These are phyloP conservation scores for Agriopis marginaria DNA, from an alignment of 2,888 invertebrate genomes.

Conservation along the genomic window DNA sequence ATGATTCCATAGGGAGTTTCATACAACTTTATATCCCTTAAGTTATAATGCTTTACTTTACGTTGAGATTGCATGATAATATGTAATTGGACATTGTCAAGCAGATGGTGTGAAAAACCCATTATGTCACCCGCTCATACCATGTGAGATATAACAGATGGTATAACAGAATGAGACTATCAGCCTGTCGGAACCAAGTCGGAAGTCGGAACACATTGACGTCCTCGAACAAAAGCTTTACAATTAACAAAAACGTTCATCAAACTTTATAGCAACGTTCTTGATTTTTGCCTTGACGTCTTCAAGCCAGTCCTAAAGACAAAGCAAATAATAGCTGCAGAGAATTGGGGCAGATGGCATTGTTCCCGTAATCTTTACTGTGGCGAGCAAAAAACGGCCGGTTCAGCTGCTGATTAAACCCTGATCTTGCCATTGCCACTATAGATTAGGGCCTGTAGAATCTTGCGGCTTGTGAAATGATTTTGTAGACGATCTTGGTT, in stretches of 20 bases:
- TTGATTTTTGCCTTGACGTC: constrained; percentile 15
- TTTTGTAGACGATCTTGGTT: constrained; percentile 19
- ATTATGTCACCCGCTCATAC: too few relatives aligned
- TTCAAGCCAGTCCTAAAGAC: constrained; percentile 17
- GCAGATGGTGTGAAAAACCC: too few relatives aligned
- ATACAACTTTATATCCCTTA: too few relatives aligned
- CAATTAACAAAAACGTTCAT: constrained; percentile 13
- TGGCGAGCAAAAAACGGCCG: constrained; percentile 33
- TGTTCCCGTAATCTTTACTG: constrained; percentile 39
- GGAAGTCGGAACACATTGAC: neutral
- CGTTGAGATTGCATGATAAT: too few relatives aligned
- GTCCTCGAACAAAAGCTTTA: neutral
- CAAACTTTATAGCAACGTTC: constrained; percentile 18
- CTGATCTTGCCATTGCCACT: constrained; percentile 28
- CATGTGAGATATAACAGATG: too few relatives aligned
- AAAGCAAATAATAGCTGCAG: constrained; percentile 36
- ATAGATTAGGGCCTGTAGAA: constrained; percentile 23
- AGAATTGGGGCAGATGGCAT: constrained; percentile 34
- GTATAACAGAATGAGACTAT: too few relatives aligned
- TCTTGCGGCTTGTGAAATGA: constrained; percentile 16
- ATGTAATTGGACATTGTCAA: too few relatives aligned
- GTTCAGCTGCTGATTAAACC: constrained; percentile 32
- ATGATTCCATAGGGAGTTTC: too few relatives aligned
- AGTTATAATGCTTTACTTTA: too few relatives aligned
- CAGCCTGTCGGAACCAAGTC: neutral